Conservation (phyloP, 1,140 invertebrate genomes). For the Drosophila ironensis region DNA sequence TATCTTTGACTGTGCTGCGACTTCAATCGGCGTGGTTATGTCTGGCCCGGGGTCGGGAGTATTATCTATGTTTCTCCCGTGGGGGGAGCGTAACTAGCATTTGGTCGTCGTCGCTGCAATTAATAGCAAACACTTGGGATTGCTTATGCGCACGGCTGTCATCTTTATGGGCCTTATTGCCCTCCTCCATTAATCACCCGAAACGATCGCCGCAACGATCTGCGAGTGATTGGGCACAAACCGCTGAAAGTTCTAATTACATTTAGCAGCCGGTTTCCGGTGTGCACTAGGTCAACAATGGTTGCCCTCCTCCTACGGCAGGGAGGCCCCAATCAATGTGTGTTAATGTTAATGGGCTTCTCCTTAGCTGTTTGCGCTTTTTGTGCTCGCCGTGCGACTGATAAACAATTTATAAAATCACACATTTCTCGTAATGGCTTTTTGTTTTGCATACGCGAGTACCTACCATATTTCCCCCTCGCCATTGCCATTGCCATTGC, state of each 20-base stretch:
- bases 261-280: conserved; percentile 7
- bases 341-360: too few species aligned
- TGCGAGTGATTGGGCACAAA: conserved; percentile 4
- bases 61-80: too few species aligned
- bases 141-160: too few species aligned
- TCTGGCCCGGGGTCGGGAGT: conserved; percentile 3
- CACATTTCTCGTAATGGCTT: conserved; percentile 44
- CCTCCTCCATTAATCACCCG: too few species aligned
- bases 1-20: conserved; percentile 10
- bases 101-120: too few species aligned
- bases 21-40: conserved; percentile 3
- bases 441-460: background rate
- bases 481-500: conserved; percentile 45
- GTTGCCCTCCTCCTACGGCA: background rate
- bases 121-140: too few species aligned
- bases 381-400: conserved; percentile 9
- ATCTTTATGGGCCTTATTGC: too few species aligned
- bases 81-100: too few species aligned
- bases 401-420: conserved; percentile 39
- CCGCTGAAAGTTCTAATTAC: background rate
- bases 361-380: too few species aligned
- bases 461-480: conserved; percentile 22
- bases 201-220: too few species aligned
- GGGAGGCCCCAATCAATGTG: too few species aligned
- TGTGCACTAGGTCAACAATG: conserved; percentile 29